phyloP scores from a whole-genome alignment of 2,113 vertebrate species.

The Lophura nycthemera region DNA sequence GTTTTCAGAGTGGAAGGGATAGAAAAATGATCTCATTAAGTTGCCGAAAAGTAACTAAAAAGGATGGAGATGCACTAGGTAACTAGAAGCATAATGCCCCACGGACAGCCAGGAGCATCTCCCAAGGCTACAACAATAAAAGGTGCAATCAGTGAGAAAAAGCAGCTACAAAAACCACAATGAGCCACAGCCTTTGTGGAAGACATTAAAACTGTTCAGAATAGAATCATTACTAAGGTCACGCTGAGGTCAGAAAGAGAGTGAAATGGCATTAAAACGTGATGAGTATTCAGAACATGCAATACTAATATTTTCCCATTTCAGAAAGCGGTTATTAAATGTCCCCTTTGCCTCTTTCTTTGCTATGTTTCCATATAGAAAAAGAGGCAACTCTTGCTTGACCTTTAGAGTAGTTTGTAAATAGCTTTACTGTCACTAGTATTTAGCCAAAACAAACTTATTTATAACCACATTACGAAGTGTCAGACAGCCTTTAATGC shows the following conservation, averaged over 20 bases:
- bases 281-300: background rate
- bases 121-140: background rate
- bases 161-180: background rate
- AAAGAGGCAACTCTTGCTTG: background rate
- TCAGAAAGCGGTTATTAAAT: background rate
- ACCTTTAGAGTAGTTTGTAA: background rate
- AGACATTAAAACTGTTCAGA: background rate
- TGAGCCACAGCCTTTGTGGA: background rate
- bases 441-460: background rate
- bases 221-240: background rate
- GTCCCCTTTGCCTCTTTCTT: background rate
- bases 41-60: background rate
- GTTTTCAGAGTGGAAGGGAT: background rate
- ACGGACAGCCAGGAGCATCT: background rate
- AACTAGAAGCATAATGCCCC: background rate
- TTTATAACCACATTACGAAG: background rate
- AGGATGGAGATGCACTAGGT: background rate
- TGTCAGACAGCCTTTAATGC: background rate
- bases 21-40: background rate
- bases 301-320: background rate
- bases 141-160: background rate
- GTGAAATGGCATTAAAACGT: background rate
- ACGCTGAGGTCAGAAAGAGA: background rate
- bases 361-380: background rate
- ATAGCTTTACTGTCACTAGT: background rate